Evolutionary conservation across 2,113 vertebrate genomes (phyloP).

Genomic region (Euleptes europaea): DNA sequence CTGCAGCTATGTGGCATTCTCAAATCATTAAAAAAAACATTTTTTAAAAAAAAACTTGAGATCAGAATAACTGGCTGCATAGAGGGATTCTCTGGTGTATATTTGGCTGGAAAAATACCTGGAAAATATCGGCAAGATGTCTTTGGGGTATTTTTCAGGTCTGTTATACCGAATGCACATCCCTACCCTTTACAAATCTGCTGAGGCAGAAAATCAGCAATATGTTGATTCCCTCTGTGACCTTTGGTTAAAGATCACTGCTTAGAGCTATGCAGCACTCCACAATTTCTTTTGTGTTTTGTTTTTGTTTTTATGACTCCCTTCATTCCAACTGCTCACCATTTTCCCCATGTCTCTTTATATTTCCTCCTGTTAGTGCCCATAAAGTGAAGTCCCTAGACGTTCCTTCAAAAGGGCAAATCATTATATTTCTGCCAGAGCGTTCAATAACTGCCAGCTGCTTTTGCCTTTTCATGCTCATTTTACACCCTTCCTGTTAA

Average conservation of each 20-base stretch:
- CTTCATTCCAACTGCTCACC: not conserved
- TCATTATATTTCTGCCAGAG: not conserved
- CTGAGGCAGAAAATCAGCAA: slow-evolving; percentile 18
- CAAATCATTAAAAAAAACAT: no score
- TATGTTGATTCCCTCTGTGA: not conserved
- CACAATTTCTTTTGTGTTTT: not conserved
- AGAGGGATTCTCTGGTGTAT: no score
- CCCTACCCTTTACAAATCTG: not conserved
- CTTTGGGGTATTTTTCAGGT: no score
- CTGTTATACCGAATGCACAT: not conserved
- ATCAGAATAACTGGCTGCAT: no score
- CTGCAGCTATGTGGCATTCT: no score
- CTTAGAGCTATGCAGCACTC: not conserved
- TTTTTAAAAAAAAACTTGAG: no score
- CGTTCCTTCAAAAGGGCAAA: not conserved
- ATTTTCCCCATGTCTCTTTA: not conserved
- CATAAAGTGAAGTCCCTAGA: not conserved
- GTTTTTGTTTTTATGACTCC: not conserved
- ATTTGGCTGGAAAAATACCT: no score
- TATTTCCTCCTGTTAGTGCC: not conserved
- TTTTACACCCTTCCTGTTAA: not conserved
- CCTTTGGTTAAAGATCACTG: not conserved
- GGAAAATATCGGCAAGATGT: no score
- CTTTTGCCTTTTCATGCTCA: not conserved
- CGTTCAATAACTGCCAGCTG: not conserved